Conservation (phyloP, 2,113 vertebrate species). For the Psephotus haematonotus region DNA sequence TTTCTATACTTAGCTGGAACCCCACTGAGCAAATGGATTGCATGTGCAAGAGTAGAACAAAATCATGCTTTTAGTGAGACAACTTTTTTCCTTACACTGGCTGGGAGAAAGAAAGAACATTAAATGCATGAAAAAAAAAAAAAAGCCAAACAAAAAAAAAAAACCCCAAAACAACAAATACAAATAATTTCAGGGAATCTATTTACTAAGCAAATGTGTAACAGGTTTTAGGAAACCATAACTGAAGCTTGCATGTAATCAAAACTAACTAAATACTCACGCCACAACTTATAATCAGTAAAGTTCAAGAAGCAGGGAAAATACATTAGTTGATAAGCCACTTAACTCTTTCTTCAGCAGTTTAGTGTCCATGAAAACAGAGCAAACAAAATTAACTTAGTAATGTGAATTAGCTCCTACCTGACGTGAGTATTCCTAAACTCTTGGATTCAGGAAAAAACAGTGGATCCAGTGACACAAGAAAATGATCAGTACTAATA, state of each 20-base stretch:
- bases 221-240: background rate
- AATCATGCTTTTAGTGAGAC: slow-evolving; percentile 19
- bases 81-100: background rate
- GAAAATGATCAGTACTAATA: background rate
- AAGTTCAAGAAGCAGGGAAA: background rate
- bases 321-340: background rate
- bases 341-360: background rate
- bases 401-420: background rate
- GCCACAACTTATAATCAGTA: background rate
- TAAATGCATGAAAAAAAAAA: background rate
- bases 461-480: background rate
- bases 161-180: background rate
- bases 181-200: background rate
- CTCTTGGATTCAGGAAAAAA: background rate
- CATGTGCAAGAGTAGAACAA: slow-evolving; percentile 15
- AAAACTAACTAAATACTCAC: background rate
- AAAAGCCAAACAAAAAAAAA: background rate
- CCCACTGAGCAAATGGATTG: slow-evolving; percentile 58
- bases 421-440: background rate
- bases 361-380: background rate
- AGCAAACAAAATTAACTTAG: background rate
- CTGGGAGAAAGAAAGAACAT: background rate
- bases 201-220: background rate
- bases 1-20: slow-evolving; percentile 65
- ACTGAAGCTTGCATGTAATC: background rate